A percentile compares a stretch with the other conserved stretches of the same genome.
Conservation (phyloP, 2,888 invertebrate genomes). For the Sinotaia quadrata region DNA sequence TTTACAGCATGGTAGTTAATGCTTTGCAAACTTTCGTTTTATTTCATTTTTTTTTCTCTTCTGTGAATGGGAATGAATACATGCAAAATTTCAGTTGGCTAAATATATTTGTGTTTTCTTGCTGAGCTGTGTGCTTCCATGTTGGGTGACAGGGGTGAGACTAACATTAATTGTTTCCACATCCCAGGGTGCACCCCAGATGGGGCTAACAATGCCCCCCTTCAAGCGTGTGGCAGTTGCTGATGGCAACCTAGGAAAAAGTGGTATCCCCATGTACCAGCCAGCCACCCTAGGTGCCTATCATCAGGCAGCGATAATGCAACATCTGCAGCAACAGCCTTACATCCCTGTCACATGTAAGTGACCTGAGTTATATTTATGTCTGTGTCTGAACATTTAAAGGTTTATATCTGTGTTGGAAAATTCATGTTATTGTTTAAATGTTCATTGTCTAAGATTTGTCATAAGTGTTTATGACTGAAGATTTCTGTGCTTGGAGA, state of each 20-base stretch:
- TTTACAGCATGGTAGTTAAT: neutral
- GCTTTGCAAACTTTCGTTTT: neutral
- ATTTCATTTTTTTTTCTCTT: neutral
- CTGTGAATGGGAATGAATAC: neutral
- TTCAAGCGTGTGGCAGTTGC: slow-evolving; percentile 92
- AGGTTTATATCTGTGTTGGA: too few relatives aligned
- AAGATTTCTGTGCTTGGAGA: too few relatives aligned
- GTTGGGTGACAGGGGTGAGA: neutral
- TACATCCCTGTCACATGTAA: slow-evolving; percentile 62
- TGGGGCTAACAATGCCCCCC: slow-evolving; percentile 76
- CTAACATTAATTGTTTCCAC: slow-evolving; percentile 16
- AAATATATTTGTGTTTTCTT: too few relatives aligned
- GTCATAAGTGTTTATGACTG: too few relatives aligned
- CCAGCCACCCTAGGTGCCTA: slow-evolving; percentile 81
- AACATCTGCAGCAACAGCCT: slow-evolving; percentile 49
- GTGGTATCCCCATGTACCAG: slow-evolving; percentile 92
- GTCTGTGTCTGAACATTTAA: too few relatives aligned
- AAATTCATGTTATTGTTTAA: too few relatives aligned
- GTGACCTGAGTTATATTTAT: too few relatives aligned
- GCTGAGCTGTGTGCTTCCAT: too few relatives aligned
- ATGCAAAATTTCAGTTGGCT: too few relatives aligned
- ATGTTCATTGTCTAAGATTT: too few relatives aligned
- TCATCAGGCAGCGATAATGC: slow-evolving; percentile 84
- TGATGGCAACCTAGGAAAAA: slow-evolving; percentile 76
- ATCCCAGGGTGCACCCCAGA: slow-evolving; percentile 16